These are phyloP conservation scores for Poicephalus gulielmi DNA, from an alignment of 2,113 vertebrate species.

Conservation along the genomic window DNA sequence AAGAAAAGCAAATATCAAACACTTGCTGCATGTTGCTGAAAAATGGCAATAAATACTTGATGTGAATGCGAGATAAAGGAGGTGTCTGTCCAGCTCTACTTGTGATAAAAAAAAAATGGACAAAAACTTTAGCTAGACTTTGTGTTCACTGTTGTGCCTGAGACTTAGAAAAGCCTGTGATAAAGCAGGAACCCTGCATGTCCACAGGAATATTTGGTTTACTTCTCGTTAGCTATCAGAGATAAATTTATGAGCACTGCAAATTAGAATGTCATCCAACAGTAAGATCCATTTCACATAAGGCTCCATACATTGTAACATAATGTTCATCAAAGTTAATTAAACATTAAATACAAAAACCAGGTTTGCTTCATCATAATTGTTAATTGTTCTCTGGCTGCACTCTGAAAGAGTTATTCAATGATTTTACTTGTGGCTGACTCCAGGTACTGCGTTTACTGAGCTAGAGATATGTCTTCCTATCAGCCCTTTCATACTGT, in stretches of 20 bases:
- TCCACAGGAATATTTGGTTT: background rate
- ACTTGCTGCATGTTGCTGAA: background rate
- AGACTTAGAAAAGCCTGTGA: background rate
- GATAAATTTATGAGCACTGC: background rate
- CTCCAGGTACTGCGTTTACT: background rate
- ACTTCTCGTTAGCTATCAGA: background rate
- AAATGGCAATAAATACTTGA: background rate
- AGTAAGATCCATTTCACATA: background rate
- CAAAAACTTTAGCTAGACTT: background rate
- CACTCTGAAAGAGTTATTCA: background rate
- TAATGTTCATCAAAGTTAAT: background rate
- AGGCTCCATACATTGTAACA: background rate
- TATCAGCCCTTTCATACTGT: background rate
- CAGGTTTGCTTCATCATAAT: background rate
- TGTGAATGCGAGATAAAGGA: background rate
- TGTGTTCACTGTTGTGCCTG: background rate
- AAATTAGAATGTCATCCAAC: background rate
- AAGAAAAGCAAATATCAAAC: background rate
- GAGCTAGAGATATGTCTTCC: background rate
- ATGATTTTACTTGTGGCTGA: background rate
- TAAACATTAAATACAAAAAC: background rate
- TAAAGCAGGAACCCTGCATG: background rate
- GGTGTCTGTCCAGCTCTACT: background rate
- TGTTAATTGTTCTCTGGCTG: background rate
- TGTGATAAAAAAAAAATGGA: background rate